These are phyloP conservation scores for Ptyas mucosa DNA, from an alignment of 2,113 vertebrate genomes.

Conservation along the genomic window DNA sequence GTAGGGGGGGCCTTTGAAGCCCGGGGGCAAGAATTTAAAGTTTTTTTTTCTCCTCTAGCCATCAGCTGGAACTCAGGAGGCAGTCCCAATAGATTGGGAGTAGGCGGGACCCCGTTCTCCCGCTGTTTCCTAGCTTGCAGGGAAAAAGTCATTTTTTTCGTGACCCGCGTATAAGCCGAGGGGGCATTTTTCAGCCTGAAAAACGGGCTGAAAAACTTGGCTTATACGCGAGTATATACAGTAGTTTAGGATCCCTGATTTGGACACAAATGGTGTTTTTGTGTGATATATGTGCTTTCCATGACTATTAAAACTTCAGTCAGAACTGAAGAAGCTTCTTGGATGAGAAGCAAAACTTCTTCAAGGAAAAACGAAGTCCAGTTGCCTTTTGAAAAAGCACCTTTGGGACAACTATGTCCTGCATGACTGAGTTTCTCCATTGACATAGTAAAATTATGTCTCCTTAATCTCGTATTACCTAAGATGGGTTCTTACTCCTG, in stretches of 20 bases:
- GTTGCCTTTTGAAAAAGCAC: neutral
- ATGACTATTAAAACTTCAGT: neutral
- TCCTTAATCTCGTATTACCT: slow-evolving; percentile 4
- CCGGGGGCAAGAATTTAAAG: too few species aligned
- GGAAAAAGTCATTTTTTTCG: too few species aligned
- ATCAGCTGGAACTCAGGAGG: too few species aligned
- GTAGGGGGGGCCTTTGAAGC: too few species aligned
- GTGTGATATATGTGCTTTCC: neutral
- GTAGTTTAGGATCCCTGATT: neutral
- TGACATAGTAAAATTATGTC: neutral
- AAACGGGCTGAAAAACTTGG: too few species aligned
- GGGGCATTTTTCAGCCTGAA: too few species aligned
- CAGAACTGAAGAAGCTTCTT: neutral
- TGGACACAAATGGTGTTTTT: neutral
- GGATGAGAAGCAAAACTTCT: neutral
- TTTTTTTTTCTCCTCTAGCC: too few species aligned
- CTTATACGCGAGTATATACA: too few species aligned
- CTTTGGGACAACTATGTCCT: neutral
- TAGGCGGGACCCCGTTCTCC: too few species aligned
- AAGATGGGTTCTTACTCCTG: neutral
- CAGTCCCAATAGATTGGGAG: too few species aligned
- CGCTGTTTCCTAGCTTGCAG: too few species aligned
- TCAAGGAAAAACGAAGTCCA: neutral
- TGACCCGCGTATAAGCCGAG: too few species aligned
- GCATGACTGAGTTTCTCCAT: neutral